Evolutionary conservation across 2,797 vertebrate genomes (phyloP).

Genomic region (Muraenolepis orangiensis): DNA sequence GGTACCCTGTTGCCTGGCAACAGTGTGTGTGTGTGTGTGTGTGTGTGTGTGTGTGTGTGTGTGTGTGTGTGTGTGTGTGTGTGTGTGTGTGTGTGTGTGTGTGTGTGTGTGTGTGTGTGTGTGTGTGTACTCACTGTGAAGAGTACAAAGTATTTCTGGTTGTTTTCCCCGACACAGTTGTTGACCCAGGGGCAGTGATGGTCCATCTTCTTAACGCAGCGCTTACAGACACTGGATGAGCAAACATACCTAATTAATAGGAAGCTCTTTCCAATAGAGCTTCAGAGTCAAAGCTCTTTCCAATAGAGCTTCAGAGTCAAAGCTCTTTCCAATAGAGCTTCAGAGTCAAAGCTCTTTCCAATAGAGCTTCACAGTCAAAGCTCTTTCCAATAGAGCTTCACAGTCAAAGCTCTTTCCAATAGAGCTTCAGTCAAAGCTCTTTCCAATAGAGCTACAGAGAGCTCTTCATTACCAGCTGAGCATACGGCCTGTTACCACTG

Average conservation of each 20-base stretch:
- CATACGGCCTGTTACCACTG: neutral
- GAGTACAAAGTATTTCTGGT: conserved; percentile 99
- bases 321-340: neutral
- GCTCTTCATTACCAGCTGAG: neutral
- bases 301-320: neutral
- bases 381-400: no score
- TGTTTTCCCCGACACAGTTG: conserved; percentile 97
- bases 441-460: neutral
- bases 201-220: conserved; percentile 99
- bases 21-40: neutral
- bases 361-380: no score
- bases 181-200: conserved; percentile 99
- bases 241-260: no score
- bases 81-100: neutral
- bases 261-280: neutral
- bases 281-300: neutral
- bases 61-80: neutral
- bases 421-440: neutral
- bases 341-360: no score
- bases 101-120: neutral
- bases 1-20: no score
- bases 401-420: neutral
- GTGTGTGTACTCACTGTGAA: conserved; percentile 87
- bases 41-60: neutral
- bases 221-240: conserved; percentile 90